Base-by-base conservation (phyloP, 2,113 vertebrate species). In the Rhodinocichla rosea region DNA sequence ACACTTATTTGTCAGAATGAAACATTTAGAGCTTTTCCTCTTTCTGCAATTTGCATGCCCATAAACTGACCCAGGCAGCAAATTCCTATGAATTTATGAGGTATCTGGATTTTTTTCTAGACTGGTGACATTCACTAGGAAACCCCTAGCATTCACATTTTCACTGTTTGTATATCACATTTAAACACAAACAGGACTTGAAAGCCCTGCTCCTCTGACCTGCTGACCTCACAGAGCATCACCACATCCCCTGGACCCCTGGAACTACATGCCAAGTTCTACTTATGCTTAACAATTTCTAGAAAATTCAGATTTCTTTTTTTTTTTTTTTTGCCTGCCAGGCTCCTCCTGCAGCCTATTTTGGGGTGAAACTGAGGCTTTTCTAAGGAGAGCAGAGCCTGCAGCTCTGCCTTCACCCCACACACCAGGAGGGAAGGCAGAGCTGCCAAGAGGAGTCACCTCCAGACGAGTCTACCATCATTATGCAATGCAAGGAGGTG, bases 381-480 rank as follows among this genome's bases (percentile, higher is more conserved):
- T 47, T 82, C 60, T 57, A 68, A 64, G 87, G 56, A 81, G 68
- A 78, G 52, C n/a, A 2, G 27, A 65, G 27, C 63, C 90, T 94
- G 68, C 59, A 52, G 59, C 26, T 93, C 87, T 80, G 35, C 35
- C 42, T 86, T 93, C 59, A 74, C 85, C 85, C 59, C 4, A 1
- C 47, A 6, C 1, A 44, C 17, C 13, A 4, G 50, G 55, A 76
- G 30, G 3, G 7, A 50, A 55, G 84, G 32, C 37, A 62, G 35
- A 22, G 60, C 67, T 92, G 87, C 85, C 90, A 63, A 64, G 79
- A 74, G 33, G 42, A 90, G 68, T 86, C 85, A 81, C 32, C 74
- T 92, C 93, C 59, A 95, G 92, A 90, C 90, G 35, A 42, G 90
- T 89, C 96, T 94, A 86, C 86, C 85, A 83, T 62, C 87, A 81